Conservation (phyloP, 2,113 vertebrate species). For the Eolophus roseicapilla region DNA sequence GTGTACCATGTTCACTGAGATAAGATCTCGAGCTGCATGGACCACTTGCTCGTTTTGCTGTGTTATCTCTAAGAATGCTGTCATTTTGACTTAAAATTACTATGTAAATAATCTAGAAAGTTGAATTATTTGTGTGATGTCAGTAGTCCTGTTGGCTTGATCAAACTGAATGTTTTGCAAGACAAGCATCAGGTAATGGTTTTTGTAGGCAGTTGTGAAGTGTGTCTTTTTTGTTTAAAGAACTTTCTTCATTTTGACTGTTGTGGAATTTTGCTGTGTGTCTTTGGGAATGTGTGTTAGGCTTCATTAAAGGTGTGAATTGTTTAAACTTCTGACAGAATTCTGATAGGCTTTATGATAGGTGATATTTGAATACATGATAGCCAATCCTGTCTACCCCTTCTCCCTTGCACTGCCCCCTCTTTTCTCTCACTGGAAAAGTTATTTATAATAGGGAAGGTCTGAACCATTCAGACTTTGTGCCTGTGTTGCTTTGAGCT, state of each 20-base stretch:
- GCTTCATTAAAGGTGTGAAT: not conserved
- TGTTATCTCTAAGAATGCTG: not conserved
- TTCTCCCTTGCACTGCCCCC: not conserved
- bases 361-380: not conserved
- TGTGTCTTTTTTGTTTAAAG: not conserved
- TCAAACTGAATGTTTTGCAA: not conserved
- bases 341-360: not conserved
- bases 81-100: not conserved
- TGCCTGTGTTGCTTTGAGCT: conserved; percentile 44
- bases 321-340: not conserved
- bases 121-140: not conserved
- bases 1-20: not conserved
- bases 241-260: not conserved
- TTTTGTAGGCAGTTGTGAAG: conserved; percentile 20
- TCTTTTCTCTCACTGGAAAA: not conserved
- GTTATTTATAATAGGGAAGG: not conserved
- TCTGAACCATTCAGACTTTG: conserved; percentile 10
- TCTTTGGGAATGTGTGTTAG: not conserved
- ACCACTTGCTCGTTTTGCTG: not conserved
- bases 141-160: not conserved
- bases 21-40: not conserved
- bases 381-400: not conserved
- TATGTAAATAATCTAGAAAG: not conserved
- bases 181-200: not conserved
- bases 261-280: not conserved